Percentiles rank a stretch among this genome's conserved stretches.
Evolutionary conservation across 2,797 vertebrate genomes (phyloP).

Genomic region (Natrix natrix): DNA sequence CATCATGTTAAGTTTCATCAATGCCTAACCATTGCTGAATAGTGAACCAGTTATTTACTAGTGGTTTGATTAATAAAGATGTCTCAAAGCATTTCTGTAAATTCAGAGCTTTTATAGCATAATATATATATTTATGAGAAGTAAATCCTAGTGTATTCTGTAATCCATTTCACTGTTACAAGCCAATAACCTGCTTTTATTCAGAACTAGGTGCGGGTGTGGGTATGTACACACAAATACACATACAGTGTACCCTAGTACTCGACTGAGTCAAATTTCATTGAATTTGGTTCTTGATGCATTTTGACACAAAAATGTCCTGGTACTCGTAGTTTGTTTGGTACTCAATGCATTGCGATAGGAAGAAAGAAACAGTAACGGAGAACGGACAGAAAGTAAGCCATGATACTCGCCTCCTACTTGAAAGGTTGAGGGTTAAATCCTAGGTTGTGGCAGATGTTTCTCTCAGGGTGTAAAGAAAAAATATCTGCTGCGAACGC

Average conservation of each 20-base stretch:
- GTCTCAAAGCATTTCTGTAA: background rate
- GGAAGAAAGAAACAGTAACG: background rate
- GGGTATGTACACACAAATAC: background rate
- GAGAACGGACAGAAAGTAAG: background rate
- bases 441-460: background rate
- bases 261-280: background rate
- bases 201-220: background rate
- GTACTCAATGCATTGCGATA: background rate
- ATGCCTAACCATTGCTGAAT: background rate
- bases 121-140: background rate
- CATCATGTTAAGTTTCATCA: background rate
- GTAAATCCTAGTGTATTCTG: background rate
- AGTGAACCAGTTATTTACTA: background rate
- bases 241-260: background rate
- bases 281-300: background rate
- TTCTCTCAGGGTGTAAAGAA: background rate
- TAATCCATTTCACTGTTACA: background rate
- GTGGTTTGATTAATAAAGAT: background rate
- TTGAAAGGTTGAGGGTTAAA: background rate
- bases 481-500: background rate
- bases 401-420: background rate
- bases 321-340: background rate
- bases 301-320: background rate
- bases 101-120: background rate
- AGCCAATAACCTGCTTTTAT: background rate